These are phyloP conservation scores for Perizoma affinitatum DNA, from an alignment of 2,888 invertebrate species.

Conservation along the genomic window DNA sequence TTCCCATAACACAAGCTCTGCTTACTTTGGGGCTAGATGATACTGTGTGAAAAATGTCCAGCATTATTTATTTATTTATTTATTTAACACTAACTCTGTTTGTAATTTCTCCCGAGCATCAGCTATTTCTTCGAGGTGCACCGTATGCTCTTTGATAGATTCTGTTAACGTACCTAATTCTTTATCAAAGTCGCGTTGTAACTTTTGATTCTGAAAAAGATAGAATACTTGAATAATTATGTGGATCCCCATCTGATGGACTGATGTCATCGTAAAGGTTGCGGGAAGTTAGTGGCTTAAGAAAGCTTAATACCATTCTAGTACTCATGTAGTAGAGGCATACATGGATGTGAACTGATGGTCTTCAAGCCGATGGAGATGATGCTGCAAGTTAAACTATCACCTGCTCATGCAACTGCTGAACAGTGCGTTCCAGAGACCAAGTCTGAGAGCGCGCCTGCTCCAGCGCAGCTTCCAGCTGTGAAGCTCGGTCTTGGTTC, in stretches of 20 bases:
- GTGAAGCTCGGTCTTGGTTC: slow-evolving; percentile 51
- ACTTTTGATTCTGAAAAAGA: slow-evolving; percentile 57
- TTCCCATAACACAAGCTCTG: no score
- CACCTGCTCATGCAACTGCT: slow-evolving; percentile 64
- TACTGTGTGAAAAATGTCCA: no score
- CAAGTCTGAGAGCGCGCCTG: slow-evolving; percentile 55
- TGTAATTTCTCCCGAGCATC: slow-evolving; percentile 66
- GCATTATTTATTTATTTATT: no score
- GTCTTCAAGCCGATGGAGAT: neutral
- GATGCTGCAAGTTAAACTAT: neutral
- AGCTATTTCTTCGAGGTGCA: slow-evolving; percentile 67
- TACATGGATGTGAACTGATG: no score
- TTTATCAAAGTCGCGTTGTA: slow-evolving; percentile 63
- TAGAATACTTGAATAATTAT: neutral
- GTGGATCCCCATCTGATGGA: no score
- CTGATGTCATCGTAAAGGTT: no score
- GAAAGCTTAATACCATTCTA: no score
- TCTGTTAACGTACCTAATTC: slow-evolving; percentile 65
- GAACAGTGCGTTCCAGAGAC: slow-evolving; percentile 58
- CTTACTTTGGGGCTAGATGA: no score
- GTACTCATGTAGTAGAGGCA: no score
- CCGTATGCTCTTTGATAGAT: slow-evolving; percentile 64
- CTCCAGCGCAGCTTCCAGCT: slow-evolving; percentile 62
- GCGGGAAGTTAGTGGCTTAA: neutral
- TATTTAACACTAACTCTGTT: slow-evolving; percentile 59